phyloP scores from a whole-genome alignment of 2,888 invertebrate species.

The Agrotis exclamationis region DNA sequence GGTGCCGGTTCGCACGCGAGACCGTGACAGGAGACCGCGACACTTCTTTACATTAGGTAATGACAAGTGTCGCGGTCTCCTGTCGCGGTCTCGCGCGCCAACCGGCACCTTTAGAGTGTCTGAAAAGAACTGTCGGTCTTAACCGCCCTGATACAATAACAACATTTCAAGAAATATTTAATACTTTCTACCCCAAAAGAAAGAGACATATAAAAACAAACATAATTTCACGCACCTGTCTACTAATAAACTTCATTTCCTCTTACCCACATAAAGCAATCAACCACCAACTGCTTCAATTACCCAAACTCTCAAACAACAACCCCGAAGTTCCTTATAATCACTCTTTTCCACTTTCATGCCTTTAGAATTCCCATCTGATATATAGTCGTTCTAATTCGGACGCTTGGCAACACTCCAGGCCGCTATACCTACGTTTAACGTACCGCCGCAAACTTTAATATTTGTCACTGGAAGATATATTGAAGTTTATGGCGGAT shows the following conservation, averaged over 20 bases:
- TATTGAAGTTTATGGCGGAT: conserved; percentile 73
- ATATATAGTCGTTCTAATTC: conserved; percentile 83
- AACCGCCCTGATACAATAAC: too few relatives aligned
- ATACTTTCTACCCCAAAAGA: too few relatives aligned
- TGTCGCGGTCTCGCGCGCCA: too few relatives aligned
- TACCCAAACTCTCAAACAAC: conserved; percentile 29
- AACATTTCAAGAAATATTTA: too few relatives aligned
- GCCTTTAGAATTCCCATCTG: conserved; percentile 77
- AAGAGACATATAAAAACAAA: too few relatives aligned
- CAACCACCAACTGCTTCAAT: conserved; percentile 33
- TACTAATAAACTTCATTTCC: conserved; percentile 5
- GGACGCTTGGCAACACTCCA: conserved; percentile 74
- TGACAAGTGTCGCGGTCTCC: too few relatives aligned
- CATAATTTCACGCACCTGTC: neutral
- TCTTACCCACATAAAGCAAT: conserved; percentile 13
- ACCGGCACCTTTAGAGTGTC: too few relatives aligned
- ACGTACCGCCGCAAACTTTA: conserved; percentile 71
- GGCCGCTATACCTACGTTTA: conserved; percentile 65
- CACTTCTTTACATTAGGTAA: too few relatives aligned
- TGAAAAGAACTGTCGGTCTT: too few relatives aligned
- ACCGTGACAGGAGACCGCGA: too few relatives aligned
- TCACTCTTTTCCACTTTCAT: conserved; percentile 72
- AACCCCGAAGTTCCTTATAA: conserved; percentile 58
- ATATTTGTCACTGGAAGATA: conserved; percentile 78
- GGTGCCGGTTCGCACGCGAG: too few relatives aligned